Percentiles rank a stretch among this genome's conserved stretches.
Evolutionary conservation across 2,113 vertebrate species (phyloP).

Genomic region (Mixornis gularis): DNA sequence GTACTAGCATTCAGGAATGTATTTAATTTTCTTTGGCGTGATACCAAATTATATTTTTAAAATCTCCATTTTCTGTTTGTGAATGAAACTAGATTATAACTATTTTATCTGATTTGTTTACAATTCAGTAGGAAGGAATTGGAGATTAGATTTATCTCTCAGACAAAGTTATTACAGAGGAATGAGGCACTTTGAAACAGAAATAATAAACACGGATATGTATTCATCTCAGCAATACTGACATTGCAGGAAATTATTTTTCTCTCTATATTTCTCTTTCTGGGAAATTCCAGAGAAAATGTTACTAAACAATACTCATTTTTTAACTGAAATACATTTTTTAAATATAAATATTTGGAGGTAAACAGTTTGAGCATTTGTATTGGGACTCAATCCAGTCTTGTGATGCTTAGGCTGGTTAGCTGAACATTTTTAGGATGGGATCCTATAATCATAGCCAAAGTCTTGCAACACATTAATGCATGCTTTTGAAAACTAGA

Average conservation of each 20-base stretch:
- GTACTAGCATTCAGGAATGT: neutral
- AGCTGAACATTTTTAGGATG: neutral
- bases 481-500: neutral
- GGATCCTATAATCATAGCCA: neutral
- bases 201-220: constrained; percentile 40
- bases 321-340: constrained; percentile 13
- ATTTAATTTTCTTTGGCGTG: neutral
- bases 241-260: neutral
- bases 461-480: neutral
- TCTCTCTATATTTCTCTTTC: constrained; percentile 3
- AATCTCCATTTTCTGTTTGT: neutral
- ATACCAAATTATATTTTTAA: neutral
- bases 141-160: constrained; percentile 32
- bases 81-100: neutral
- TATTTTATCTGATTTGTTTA: constrained; percentile 32
- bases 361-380: neutral
- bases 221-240: neutral
- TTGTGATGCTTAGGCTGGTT: neutral
- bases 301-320: neutral
- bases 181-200: neutral
- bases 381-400: neutral
- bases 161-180: constrained; percentile 12
- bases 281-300: neutral
- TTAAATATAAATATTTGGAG: neutral
- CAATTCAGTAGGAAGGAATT: neutral